Conservation (phyloP, 2,888 invertebrate genomes). For the Serripes groenlandicus region DNA sequence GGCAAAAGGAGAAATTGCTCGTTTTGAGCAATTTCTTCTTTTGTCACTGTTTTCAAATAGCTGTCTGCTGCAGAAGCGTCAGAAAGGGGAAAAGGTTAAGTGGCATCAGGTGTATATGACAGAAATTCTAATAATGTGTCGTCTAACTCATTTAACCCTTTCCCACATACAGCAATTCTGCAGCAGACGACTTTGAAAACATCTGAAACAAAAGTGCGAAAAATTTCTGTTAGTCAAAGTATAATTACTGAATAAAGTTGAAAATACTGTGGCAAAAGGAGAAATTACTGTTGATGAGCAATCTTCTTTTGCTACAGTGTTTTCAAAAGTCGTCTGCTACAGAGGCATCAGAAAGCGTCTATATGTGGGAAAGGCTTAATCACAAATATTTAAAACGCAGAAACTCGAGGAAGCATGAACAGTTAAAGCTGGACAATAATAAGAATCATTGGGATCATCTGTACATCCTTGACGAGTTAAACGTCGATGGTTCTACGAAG, state of each 20-base stretch:
- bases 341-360: neutral
- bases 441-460: constrained; percentile 74
- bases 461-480: constrained; percentile 73
- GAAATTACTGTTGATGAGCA: neutral
- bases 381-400: constrained; percentile 13
- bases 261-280: neutral
- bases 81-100: too few species aligned
- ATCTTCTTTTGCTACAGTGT: neutral
- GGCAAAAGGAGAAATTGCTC: too few species aligned
- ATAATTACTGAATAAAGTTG: too few species aligned
- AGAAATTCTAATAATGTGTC: neutral
- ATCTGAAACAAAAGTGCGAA: too few species aligned
- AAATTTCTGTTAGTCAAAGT: too few species aligned
- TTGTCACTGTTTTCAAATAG: too few species aligned
- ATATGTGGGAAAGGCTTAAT: neutral
- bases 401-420: constrained; percentile 67
- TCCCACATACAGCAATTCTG: too few species aligned
- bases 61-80: too few species aligned
- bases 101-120: neutral
- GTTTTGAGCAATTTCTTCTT: too few species aligned
- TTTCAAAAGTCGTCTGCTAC: neutral
- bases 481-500: constrained; percentile 15
- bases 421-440: constrained; percentile 73
- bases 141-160: neutral
- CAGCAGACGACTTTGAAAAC: too few species aligned